Percentiles rank a stretch among this genome's conserved stretches.
These are phyloP conservation scores for Apaloderma vittatum DNA, from an alignment of 2,113 vertebrate genomes.

Conservation along the genomic window DNA sequence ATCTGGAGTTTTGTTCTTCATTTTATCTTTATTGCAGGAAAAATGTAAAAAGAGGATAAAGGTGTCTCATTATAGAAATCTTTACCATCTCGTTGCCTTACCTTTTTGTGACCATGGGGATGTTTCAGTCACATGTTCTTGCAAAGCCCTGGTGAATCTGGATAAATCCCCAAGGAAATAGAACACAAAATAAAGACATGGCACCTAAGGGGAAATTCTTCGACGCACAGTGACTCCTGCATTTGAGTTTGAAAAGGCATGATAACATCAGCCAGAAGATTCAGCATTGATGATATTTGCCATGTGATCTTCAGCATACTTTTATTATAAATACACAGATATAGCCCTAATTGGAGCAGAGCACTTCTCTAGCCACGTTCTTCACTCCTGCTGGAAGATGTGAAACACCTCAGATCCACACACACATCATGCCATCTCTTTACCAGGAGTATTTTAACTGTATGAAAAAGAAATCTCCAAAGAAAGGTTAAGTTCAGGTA, in stretches of 20 bases:
- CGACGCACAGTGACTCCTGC: neutral
- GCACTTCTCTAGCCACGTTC: neutral
- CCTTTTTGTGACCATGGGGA: neutral
- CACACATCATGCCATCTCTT: neutral
- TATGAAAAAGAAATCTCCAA: constrained; percentile 2
- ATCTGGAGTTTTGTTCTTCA: neutral
- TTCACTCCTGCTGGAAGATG: neutral
- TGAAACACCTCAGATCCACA: neutral
- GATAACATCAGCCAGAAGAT: neutral
- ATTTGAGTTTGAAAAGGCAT: neutral
- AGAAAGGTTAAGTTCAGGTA: constrained; percentile 20
- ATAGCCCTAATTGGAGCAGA: neutral
- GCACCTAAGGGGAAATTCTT: neutral
- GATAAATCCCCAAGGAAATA: neutral
- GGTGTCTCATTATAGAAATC: neutral
- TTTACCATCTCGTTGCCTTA: neutral
- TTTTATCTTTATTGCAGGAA: neutral
- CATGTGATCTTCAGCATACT: neutral
- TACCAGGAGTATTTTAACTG: neutral
- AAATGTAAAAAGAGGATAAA: neutral
- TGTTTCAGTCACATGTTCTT: neutral
- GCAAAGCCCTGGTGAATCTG: neutral
- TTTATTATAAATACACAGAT: neutral
- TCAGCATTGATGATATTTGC: neutral
- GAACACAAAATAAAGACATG: neutral